Evolutionary conservation across 2,113 vertebrate genomes (phyloP).

Genomic region (Budorcas taxicolor): DNA sequence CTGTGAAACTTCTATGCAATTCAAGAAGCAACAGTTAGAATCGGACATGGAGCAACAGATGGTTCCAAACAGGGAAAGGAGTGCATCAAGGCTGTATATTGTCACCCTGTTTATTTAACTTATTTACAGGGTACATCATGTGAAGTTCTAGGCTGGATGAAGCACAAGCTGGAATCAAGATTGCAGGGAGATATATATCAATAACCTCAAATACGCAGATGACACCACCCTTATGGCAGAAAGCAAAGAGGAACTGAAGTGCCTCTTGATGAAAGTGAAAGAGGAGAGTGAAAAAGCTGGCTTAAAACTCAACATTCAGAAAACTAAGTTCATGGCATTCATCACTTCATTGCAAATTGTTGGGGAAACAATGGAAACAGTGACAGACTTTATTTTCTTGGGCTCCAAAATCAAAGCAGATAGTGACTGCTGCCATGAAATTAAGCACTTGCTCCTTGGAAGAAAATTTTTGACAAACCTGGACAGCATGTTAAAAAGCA

Average conservation of each 20-base stretch:
- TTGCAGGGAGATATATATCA: neutral
- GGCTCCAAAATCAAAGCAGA: neutral
- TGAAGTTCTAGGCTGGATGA: neutral
- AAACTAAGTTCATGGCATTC: neutral
- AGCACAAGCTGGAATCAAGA: neutral
- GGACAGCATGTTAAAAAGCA: neutral
- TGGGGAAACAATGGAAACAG: neutral
- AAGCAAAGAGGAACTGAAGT: neutral
- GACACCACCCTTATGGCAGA: neutral
- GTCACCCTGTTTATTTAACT: neutral
- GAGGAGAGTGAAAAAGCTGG: neutral
- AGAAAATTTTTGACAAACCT: neutral
- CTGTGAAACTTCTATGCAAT: neutral
- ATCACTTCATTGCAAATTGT: neutral
- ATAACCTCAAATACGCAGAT: neutral
- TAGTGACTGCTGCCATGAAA: neutral
- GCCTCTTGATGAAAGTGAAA: neutral
- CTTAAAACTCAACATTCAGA: neutral
- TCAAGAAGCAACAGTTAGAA: neutral
- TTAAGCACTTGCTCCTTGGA: neutral
- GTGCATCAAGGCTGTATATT: neutral
- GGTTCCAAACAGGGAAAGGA: neutral
- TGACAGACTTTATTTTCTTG: neutral
- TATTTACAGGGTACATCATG: neutral
- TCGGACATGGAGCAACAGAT: neutral